Conservation (phyloP, 2,113 vertebrate species). For the Coptodon bakossiorum region DNA sequence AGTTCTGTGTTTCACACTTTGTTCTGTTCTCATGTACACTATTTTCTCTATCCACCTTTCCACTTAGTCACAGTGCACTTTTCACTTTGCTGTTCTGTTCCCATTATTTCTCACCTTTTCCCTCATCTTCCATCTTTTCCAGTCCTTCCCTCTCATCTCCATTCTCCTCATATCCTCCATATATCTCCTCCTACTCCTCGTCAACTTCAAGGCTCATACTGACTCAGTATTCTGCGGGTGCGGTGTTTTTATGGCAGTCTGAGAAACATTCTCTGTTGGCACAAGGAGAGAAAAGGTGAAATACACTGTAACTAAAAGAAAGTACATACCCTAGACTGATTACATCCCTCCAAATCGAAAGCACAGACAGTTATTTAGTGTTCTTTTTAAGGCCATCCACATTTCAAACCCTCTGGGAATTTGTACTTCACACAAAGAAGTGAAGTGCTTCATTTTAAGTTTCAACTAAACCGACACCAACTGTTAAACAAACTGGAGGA, state of each 20-base stretch:
- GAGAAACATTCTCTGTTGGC: not conserved
- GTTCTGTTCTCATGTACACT: conserved; percentile 7
- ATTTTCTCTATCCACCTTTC: conserved; percentile 27
- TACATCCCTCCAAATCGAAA: not conserved
- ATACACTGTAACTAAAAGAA: not conserved
- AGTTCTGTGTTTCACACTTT: conserved; percentile 43
- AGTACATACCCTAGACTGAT: not conserved
- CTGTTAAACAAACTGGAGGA: not conserved
- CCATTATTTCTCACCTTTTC: conserved; percentile 27
- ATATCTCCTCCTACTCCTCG: conserved; percentile 24
- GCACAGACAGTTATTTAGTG: not conserved
- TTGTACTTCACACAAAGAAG: not conserved
- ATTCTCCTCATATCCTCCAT: conserved; percentile 21
- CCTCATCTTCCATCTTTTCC: conserved; percentile 20
- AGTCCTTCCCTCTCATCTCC: conserved; percentile 2
- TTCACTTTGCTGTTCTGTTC: conserved; percentile 9
- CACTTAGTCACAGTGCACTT: conserved; percentile 6
- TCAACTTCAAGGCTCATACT: conserved; percentile 6
- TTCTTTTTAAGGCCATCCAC: not conserved
- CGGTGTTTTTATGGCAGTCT: not conserved
- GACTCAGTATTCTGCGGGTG: conserved; percentile 35
- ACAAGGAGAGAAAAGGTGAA: not conserved
- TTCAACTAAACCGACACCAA: not conserved
- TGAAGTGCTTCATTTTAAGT: not conserved
- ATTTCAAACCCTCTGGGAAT: not conserved